These are phyloP conservation scores for Cryptocephalus moraei DNA, from an alignment of 2,888 invertebrate genomes.

Conservation along the genomic window DNA sequence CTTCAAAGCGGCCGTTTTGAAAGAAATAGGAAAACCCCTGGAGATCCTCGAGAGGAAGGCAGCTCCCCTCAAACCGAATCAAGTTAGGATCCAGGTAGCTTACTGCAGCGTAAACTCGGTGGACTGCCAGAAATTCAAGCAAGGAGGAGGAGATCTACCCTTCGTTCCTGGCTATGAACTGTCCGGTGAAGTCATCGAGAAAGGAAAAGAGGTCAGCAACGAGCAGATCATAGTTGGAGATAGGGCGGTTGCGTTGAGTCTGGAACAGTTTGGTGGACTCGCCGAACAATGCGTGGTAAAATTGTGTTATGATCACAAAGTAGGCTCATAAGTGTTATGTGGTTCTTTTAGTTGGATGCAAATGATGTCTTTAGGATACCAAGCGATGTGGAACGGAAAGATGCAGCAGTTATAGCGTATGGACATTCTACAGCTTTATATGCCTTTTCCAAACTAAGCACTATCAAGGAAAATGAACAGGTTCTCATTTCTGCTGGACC, in stretches of 20 bases:
- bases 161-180: slow-evolving; percentile 57
- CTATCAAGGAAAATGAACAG: slow-evolving; percentile 41
- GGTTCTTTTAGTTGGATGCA: slow-evolving; percentile 25
- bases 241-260: slow-evolving; percentile 48
- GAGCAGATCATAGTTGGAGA: slow-evolving; percentile 43
- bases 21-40: slow-evolving; percentile 41
- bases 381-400: slow-evolving; percentile 41
- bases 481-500: slow-evolving; percentile 56
- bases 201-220: slow-evolving; percentile 41
- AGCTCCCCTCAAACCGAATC: slow-evolving; percentile 36
- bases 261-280: slow-evolving; percentile 47
- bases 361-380: slow-evolving; percentile 52
- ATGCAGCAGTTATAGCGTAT: slow-evolving; percentile 48
- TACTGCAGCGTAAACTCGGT: slow-evolving; percentile 56
- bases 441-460: slow-evolving; percentile 47
- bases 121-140: slow-evolving; percentile 47
- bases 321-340: not conserved
- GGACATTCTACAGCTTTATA: slow-evolving; percentile 56
- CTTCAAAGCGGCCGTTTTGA: slow-evolving; percentile 43
- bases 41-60: slow-evolving; percentile 38
- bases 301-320: slow-evolving; percentile 1
- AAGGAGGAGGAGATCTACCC: slow-evolving; percentile 42
- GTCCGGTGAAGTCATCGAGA: slow-evolving; percentile 49
- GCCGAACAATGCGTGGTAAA: slow-evolving; percentile 48
- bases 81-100: slow-evolving; percentile 54